phyloP scores from a whole-genome alignment of 2,888 invertebrate genomes.

The Altica lythri region DNA sequence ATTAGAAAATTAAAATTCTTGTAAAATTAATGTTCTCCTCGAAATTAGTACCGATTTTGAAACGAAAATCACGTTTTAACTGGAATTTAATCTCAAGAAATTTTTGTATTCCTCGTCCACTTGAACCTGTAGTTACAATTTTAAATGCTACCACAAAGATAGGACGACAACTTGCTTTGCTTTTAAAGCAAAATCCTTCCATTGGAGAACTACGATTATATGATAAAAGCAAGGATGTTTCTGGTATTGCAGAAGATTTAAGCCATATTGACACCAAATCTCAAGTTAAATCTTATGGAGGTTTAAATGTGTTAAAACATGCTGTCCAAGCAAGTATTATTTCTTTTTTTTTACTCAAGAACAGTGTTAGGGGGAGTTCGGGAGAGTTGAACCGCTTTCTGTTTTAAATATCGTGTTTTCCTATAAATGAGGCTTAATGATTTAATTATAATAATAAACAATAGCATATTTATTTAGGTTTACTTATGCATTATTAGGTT shows the following conservation, averaged over 20 bases:
- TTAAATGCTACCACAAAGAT: slow-evolving; percentile 39
- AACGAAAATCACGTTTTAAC: background rate
- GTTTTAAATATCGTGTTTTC: too few relatives aligned
- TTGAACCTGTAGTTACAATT: slow-evolving; percentile 37
- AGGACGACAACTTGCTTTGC: slow-evolving; percentile 44
- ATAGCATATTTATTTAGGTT: too few relatives aligned
- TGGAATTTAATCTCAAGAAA: slow-evolving; percentile 1
- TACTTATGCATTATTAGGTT: too few relatives aligned
- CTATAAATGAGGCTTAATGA: too few relatives aligned
- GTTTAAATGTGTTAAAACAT: slow-evolving; percentile 45
- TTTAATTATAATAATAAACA: too few relatives aligned
- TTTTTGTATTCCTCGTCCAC: slow-evolving; percentile 5
- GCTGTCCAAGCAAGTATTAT: slow-evolving; percentile 47
- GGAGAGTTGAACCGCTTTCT: too few relatives aligned
- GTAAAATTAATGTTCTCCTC: background rate
- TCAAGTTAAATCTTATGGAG: slow-evolving; percentile 47
- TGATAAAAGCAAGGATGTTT: slow-evolving; percentile 43
- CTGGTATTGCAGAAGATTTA: slow-evolving; percentile 49
- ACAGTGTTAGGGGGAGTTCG: too few relatives aligned
- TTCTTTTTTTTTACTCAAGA: too few relatives aligned
- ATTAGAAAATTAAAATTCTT: too few relatives aligned
- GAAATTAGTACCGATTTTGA: background rate
- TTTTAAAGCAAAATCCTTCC: slow-evolving; percentile 49
- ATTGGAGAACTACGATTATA: slow-evolving; percentile 51
- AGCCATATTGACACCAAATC: slow-evolving; percentile 52